Evolutionary conservation across 2,797 vertebrate species (phyloP).

Genomic region (Tinamus major): DNA sequence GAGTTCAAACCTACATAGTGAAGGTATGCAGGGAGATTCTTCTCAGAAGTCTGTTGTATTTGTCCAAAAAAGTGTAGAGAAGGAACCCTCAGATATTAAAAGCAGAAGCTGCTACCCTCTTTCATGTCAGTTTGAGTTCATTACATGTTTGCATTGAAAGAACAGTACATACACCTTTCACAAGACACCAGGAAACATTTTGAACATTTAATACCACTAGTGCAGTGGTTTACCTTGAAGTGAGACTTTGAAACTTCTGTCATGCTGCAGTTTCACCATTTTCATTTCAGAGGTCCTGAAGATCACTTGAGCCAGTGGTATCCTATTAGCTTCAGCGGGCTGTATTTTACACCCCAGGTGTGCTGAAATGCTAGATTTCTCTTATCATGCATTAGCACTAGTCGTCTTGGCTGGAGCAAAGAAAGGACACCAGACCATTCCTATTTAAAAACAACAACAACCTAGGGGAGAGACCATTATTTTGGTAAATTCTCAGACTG

Average conservation of each 20-base stretch:
- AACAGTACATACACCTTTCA: neutral
- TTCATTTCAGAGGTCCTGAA: neutral
- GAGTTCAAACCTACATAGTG: neutral
- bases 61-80: neutral
- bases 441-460: neutral
- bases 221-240: neutral
- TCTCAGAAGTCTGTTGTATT: neutral
- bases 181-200: neutral
- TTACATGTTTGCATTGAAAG: neutral
- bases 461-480: neutral
- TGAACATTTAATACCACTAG: neutral
- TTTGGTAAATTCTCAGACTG: neutral
- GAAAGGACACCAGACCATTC: neutral
- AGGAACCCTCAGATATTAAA: neutral
- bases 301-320: neutral
- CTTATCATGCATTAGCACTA: neutral
- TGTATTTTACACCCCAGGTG: neutral
- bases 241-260: neutral
- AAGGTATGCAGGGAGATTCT: neutral
- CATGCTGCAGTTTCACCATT: neutral
- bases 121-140: neutral
- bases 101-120: neutral
- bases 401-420: neutral
- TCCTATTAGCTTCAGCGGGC: neutral
- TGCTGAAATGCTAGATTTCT: neutral